Conservation (phyloP, 2,797 vertebrate species). For the Darevskia mixta region DNA sequence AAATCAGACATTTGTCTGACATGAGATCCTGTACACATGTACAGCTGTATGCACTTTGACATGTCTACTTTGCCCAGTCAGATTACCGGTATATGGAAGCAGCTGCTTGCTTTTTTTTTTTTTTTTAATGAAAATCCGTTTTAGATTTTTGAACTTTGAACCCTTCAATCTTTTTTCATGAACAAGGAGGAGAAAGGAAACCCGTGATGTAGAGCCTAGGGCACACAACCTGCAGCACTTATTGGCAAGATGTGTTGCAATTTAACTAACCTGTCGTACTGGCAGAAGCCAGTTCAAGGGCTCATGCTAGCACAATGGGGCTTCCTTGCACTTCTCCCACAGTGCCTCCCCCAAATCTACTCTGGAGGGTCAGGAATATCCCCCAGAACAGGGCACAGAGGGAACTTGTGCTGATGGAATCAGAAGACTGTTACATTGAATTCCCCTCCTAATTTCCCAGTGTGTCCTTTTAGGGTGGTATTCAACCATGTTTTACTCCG, state of each 20-base stretch:
- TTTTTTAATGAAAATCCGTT: background rate
- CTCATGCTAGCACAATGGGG: no score
- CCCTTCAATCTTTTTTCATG: background rate
- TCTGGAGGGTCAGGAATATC: no score
- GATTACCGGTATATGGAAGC: slow-evolving; percentile 4
- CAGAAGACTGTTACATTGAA: no score
- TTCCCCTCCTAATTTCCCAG: no score
- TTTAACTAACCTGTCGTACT: background rate
- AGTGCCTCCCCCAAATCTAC: no score
- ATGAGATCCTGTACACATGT: background rate
- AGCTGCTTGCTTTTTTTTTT: background rate
- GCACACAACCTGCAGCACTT: background rate
- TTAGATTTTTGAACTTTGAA: background rate
- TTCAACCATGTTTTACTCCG: no score
- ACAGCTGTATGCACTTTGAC: background rate
- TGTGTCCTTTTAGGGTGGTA: no score
- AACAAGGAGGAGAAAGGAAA: background rate
- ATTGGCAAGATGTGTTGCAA: background rate
- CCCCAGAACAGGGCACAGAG: no score
- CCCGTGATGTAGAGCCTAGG: slow-evolving; percentile 25
- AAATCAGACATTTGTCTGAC: background rate
- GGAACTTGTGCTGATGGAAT: no score
- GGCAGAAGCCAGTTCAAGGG: no score
- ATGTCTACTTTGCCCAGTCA: background rate
- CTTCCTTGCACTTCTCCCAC: no score